Base-by-base conservation (phyloP, 2,888 invertebrate species). In the Melikaiella ostensackeni region DNA sequence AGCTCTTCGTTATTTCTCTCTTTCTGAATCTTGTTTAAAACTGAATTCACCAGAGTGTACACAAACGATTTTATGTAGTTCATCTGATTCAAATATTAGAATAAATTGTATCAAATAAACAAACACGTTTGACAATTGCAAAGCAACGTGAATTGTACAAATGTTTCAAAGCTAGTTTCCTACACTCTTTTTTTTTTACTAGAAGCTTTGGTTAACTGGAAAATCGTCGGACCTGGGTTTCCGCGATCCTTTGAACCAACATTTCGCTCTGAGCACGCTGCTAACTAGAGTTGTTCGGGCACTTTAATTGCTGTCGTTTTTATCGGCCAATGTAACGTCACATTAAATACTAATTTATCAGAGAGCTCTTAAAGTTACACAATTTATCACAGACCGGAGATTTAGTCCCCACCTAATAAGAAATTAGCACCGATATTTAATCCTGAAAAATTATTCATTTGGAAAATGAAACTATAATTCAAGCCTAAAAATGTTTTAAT, bases 261-360 rank as follows among this genome's bases (percentile, higher is more conserved):
- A 13, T 63, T 63, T 63, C 35, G 4, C 35, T 33, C n/a, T 35
- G 21, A 63, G n/a, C 35, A 21, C n/a, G n/a, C 21, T 21, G 19
- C n/a, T 63, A 63, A 63, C 35, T 63, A 35, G 33, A 70, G 30
- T 70, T 50, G 30, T 42, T 66, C 66, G 30, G 30, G 30, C 9
- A 70, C 50, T 70, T 46, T 70, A 50, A 50, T 70, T 70, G 30
- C 50, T 70, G 50, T 70, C 46, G 27, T 70, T 70, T 70, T 66
- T 30, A 70, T 50, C 50, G 27, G 50, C 8, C 46, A 70, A 27
- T 66, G 24, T 42, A 66, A 70, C 19, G 9, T 46, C 66, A 42
- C 66, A 66, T 66, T 66, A 70, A 70, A 50, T 70, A 42, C 24
- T 30, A 70, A 70, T 70, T 46, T 50, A 50, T 50, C 50, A 70